phyloP scores from a whole-genome alignment of 2,888 invertebrate species.

The Anthophora plumipes region DNA sequence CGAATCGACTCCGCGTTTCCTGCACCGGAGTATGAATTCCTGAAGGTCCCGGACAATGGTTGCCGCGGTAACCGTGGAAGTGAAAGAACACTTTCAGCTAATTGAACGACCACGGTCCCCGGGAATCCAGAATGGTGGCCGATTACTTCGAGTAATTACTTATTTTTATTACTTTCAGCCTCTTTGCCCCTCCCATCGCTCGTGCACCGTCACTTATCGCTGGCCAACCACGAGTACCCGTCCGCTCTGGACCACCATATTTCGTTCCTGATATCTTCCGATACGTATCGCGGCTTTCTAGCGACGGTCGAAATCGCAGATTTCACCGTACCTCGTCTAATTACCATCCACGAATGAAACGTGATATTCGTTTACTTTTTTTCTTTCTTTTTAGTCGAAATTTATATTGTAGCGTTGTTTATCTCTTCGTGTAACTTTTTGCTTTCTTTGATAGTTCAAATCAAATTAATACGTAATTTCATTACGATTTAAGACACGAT shows the following conservation, averaged over 20 bases:
- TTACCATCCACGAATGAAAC: slow-evolving; percentile 5
- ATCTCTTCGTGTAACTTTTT: not conserved
- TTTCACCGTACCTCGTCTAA: slow-evolving; percentile 8
- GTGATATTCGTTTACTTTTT: too few relatives aligned
- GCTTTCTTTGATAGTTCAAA: too few relatives aligned
- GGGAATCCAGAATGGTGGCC: slow-evolving; percentile 71
- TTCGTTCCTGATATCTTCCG: slow-evolving; percentile 44
- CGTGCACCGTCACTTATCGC: slow-evolving; percentile 68
- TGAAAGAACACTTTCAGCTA: slow-evolving; percentile 79
- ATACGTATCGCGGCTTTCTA: slow-evolving; percentile 26
- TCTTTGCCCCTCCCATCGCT: slow-evolving; percentile 64
- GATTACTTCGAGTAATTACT: slow-evolving; percentile 83
- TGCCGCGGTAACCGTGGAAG: slow-evolving; percentile 59
- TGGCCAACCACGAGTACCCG: slow-evolving; percentile 52
- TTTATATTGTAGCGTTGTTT: not conserved
- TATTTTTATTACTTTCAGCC: slow-evolving; percentile 83
- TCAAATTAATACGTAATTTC: too few relatives aligned
- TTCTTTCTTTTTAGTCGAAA: not conserved
- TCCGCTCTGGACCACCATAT: slow-evolving; percentile 35
- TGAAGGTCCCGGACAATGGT: slow-evolving; percentile 57
- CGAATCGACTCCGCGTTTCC: not conserved
- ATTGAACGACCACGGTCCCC: slow-evolving; percentile 81
- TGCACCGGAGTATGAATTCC: slow-evolving; percentile 40
- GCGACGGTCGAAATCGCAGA: not conserved
- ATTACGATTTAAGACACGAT: too few relatives aligned